Evolutionary conservation across 2,888 invertebrate species (phyloP).

Genomic region (Mythimna loreyi): DNA sequence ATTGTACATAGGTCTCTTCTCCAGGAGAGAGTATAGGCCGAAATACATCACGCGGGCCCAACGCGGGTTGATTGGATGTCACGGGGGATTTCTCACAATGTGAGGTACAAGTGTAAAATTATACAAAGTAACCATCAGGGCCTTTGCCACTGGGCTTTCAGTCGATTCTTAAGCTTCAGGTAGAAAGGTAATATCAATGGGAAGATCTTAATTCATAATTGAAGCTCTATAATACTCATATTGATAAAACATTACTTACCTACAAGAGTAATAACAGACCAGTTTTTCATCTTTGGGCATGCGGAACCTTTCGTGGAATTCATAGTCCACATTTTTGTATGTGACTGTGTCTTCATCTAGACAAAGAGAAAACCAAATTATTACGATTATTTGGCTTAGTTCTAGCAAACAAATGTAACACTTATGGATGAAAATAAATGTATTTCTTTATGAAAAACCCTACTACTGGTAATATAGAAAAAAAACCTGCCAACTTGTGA

Average conservation of each 20-base stretch:
- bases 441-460: neutral
- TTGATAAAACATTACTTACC: slow-evolving; percentile 90
- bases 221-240: neutral
- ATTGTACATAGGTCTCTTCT: no score
- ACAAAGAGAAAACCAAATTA: slow-evolving; percentile 26
- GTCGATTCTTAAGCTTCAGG: no score
- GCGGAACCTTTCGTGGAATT: slow-evolving; percentile 97
- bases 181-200: no score
- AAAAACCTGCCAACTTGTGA: no score
- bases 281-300: slow-evolving; percentile 98
- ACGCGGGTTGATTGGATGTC: no score
- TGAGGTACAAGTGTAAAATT: no score
- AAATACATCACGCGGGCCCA: no score
- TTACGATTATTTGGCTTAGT: neutral
- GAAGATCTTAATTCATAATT: slow-evolving; percentile 1
- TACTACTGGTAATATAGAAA: neutral
- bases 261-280: slow-evolving; percentile 98
- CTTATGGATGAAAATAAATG: neutral
- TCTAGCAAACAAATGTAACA: neutral
- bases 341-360: slow-evolving; percentile 96
- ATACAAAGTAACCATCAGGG: no score
- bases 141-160: no score
- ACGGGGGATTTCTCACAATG: no score
- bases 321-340: slow-evolving; percentile 94
- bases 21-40: no score